Conservation (phyloP, 2,888 invertebrate genomes). For the Prenolepis imparis region DNA sequence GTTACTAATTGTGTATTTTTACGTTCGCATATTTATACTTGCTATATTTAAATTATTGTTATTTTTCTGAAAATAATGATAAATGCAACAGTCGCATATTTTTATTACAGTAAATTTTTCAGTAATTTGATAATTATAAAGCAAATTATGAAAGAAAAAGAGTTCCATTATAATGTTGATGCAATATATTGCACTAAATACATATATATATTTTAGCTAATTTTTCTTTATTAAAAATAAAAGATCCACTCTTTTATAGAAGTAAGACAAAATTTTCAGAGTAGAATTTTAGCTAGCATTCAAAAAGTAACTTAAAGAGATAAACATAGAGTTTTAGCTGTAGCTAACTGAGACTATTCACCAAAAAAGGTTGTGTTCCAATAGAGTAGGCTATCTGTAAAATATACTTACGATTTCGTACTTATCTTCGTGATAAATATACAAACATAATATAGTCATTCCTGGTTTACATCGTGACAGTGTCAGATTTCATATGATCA, state of each 20-base stretch:
- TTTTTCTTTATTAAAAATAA: slow-evolving; percentile 11
- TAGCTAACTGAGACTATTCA: slow-evolving; percentile 83
- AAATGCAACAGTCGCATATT: background rate
- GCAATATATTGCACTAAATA: background rate
- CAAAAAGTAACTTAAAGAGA: slow-evolving; percentile 41
- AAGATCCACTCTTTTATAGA: slow-evolving; percentile 3
- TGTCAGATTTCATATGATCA: background rate
- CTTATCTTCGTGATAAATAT: slow-evolving; percentile 57
- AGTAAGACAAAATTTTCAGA: background rate
- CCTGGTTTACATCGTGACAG: background rate
- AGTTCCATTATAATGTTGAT: background rate
- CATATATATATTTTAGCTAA: background rate
- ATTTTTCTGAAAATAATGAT: background rate
- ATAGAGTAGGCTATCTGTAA: slow-evolving; percentile 80
- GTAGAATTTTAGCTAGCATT: slow-evolving; percentile 33
- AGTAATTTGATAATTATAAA: background rate
- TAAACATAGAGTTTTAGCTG: slow-evolving; percentile 71
- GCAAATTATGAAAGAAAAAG: background rate
- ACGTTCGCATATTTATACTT: background rate
- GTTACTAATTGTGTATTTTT: background rate
- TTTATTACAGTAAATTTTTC: background rate
- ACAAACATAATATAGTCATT: slow-evolving; percentile 29
- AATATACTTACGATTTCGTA: slow-evolving; percentile 70
- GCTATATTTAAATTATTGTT: slow-evolving; percentile 10
- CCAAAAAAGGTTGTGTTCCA: slow-evolving; percentile 84